Evolutionary conservation across 92 coral and sea anemone genomes (phyloP), one percentile per base, ranked within the genome.

Genomic region (Chrysogorgia sp.): DNA sequence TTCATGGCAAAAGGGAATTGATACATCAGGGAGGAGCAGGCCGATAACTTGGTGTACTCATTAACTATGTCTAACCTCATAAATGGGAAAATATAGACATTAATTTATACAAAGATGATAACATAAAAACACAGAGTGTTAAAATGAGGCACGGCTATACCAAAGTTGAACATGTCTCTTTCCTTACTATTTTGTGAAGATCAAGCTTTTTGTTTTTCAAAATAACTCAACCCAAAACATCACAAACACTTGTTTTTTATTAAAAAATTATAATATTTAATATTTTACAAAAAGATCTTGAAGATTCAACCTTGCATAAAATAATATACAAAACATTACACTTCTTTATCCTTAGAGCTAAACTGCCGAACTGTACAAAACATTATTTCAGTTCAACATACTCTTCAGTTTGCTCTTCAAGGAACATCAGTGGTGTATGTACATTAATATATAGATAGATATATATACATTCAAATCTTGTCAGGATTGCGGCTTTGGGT

Each of bases 401-500:
- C 32, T 59, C 5, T 25, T 0, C 20, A 12, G 9, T 13, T 7
- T 59, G 34, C 12, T 23, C 7, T 33, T 69, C 10, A 13, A 45
- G 1, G 60, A 34, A 69, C 26, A 69, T 22, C 20, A 20, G 40
- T 26, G 8, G 2, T 61, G n/a, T 61, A 61, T 34, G n/a, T n/a
- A n/a, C n/a, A 65, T 19, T 35, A 21, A 48, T 1, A 10, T 0
- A 14, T 2, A 43, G 15, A 6, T 7, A 7, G 13, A 6, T 6
- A 10, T 47, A 14, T 0, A 20, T 14, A 23, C 17, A 25, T 0
- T 69, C 76, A 69, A 25, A 72, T 72, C 79, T 72, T 72, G 48
- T 72, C 79, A 2, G 79, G 79, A 55, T 72, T 72, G 33, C 79
- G 79, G 24, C 63, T 20, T 31, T 72, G 79, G 3, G 79, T 53